These are phyloP conservation scores for Meloidogyne floridensis DNA, from an alignment of 1,140 invertebrate genomes.

Conservation along the genomic window DNA sequence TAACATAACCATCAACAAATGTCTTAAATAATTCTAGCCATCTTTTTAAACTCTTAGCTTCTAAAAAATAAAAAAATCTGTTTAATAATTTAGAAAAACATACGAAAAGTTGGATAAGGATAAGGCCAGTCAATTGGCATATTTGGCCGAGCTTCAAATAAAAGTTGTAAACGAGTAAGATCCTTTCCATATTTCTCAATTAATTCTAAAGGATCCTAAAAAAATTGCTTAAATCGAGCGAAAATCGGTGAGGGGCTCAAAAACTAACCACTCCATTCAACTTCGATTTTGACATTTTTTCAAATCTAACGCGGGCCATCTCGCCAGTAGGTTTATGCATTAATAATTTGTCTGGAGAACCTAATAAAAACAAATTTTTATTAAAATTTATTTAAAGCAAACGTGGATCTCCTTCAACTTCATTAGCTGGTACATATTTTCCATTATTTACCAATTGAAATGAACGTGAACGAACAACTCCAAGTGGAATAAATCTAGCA, in stretches of 20 bases:
- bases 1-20: conserved; percentile 46
- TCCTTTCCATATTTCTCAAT: conserved; percentile 56
- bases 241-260: background rate
- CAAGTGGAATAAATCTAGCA: conserved; percentile 83
- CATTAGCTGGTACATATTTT: conserved; percentile 77
- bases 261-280: conserved; percentile 78
- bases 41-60: conserved; percentile 55
- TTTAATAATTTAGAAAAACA: conserved; percentile 1
- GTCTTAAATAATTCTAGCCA: conserved; percentile 47
- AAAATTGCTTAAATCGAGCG: background rate
- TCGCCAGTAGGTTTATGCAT: conserved; percentile 42
- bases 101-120: conserved; percentile 28
- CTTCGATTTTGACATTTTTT: conserved; percentile 99
- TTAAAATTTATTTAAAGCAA: background rate
- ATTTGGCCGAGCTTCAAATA: conserved; percentile 51
- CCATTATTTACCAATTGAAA: conserved; percentile 77
- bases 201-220: conserved; percentile 74
- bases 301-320: conserved; percentile 66
- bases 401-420: conserved; percentile 71
- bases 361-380: background rate
- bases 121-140: conserved; percentile 57
- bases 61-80: conserved; percentile 40
- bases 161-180: conserved; percentile 54
- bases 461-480: conserved; percentile 88
- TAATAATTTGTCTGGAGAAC: background rate